phyloP scores from a whole-genome alignment of 2,797 vertebrate genomes.

The Crocidura indochinensis region DNA sequence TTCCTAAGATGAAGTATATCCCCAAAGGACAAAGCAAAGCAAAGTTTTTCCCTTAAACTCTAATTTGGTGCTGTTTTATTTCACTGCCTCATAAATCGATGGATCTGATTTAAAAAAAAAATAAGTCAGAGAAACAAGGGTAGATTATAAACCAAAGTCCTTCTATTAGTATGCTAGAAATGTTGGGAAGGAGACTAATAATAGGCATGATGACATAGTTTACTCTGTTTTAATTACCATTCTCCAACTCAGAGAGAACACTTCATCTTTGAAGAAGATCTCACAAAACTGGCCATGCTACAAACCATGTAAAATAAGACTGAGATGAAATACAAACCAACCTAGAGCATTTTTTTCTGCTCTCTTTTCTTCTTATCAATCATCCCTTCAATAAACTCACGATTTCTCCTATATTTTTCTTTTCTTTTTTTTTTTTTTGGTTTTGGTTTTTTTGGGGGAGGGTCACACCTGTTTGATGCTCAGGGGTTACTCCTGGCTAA shows the following conservation, averaged over 20 bases:
- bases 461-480: too few species aligned
- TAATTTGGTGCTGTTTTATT: conserved; percentile 22
- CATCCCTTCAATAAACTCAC: background rate
- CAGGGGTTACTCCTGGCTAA: too few species aligned
- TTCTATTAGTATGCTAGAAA: background rate
- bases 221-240: background rate
- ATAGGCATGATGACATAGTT: background rate
- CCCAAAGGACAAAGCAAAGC: background rate
- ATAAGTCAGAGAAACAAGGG: background rate
- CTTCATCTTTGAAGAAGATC: background rate
- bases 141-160: background rate
- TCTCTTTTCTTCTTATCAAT: conserved; percentile 7
- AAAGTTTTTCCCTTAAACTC: background rate
- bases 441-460: too few species aligned
- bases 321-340: conserved; percentile 39
- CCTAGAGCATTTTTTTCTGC: background rate
- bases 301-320: background rate
- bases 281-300: background rate
- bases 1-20: background rate
- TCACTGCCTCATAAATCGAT: background rate
- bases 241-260: background rate
- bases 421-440: background rate
- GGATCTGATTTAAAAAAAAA: background rate
- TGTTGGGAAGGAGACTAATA: background rate
- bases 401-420: conserved; percentile 6